Conservation (phyloP, 2,888 invertebrate genomes). For the Adineta ricciae region DNA sequence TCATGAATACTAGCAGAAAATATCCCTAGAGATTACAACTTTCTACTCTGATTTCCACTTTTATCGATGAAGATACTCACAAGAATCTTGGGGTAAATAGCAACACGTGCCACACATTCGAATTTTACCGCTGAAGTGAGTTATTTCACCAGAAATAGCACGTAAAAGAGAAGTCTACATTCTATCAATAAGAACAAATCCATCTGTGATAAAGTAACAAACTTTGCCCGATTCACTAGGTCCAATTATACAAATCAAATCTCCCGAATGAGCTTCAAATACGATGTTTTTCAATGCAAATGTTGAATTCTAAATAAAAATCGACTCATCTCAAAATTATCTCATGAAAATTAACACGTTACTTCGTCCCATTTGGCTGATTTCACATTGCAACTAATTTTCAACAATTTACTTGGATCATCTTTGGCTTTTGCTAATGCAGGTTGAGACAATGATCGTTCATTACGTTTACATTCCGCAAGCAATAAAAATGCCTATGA, state of each 20-base stretch:
- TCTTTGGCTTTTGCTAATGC: background rate
- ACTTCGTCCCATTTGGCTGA: background rate
- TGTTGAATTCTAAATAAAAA: background rate
- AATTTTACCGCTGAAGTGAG: constrained; percentile 55
- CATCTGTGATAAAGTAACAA: background rate
- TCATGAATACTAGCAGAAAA: constrained; percentile 67
- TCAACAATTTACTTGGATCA: background rate
- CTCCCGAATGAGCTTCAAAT: constrained; percentile 45
- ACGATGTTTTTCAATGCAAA: constrained; percentile 43
- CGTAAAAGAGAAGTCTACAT: constrained; percentile 47
- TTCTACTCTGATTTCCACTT: background rate
- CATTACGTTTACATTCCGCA: background rate
- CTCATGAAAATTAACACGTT: background rate
- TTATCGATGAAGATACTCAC: background rate
- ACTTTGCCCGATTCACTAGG: constrained; percentile 76
- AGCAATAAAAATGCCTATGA: background rate
- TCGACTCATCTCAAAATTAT: background rate
- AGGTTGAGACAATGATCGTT: background rate
- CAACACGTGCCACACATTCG: constrained; percentile 58
- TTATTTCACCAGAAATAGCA: constrained; percentile 65
- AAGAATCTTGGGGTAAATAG: constrained; percentile 70
- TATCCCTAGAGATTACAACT: constrained; percentile 52
- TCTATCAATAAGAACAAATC: background rate
- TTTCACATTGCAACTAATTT: background rate
- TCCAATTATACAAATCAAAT: constrained; percentile 69